Conservation (phyloP, 2,888 invertebrate species). For the Mactromeris polynyma region DNA sequence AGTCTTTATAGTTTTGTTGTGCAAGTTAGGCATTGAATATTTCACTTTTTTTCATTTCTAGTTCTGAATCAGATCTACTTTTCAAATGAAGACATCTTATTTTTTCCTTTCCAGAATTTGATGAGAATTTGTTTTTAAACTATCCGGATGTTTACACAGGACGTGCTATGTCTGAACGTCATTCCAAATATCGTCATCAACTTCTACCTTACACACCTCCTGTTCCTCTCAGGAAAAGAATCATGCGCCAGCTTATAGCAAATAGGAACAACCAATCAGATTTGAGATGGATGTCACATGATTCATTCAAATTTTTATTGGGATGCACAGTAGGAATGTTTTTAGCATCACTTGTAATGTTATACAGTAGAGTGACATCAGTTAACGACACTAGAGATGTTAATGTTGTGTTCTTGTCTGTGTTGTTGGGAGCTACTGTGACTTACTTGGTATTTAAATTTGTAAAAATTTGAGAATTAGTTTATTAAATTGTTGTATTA, state of each 20-base stretch:
- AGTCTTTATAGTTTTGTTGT: too few species aligned
- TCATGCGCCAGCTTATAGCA: constrained; percentile 44
- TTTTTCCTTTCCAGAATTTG: constrained; percentile 53
- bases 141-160: constrained; percentile 49
- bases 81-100: too few species aligned
- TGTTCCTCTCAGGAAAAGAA: constrained; percentile 40
- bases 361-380: constrained; percentile 43
- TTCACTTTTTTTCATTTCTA: too few species aligned
- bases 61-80: too few species aligned
- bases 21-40: too few species aligned
- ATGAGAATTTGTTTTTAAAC: constrained; percentile 32
- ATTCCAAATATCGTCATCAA: constrained; percentile 47
- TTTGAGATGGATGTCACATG: constrained; percentile 55
- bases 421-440: constrained; percentile 46
- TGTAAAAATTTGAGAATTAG: background rate
- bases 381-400: constrained; percentile 48
- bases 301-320: constrained; percentile 55
- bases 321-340: constrained; percentile 54
- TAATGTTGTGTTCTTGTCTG: constrained; percentile 54
- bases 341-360: constrained; percentile 44
- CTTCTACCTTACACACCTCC: constrained; percentile 51
- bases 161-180: constrained; percentile 36
- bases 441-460: constrained; percentile 49
- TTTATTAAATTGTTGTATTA: too few species aligned
- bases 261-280: constrained; percentile 46